phyloP scores from a whole-genome alignment of 2,888 invertebrate species.

The Drosophila meridiana region DNA sequence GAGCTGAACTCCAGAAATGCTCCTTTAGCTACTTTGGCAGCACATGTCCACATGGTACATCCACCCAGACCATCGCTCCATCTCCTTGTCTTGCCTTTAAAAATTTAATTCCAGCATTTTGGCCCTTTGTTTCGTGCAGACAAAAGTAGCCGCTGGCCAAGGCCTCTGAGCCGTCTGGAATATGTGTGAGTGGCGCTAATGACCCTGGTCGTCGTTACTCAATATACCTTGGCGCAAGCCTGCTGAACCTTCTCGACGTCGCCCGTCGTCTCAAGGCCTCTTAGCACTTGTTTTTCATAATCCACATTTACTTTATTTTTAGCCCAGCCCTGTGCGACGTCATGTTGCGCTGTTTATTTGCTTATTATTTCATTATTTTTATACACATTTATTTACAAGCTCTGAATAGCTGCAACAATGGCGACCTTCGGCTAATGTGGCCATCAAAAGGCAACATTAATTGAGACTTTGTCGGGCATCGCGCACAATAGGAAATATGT shows the following conservation, averaged over 20 bases:
- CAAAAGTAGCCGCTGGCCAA: constrained; percentile 22
- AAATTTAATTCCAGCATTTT: constrained; percentile 31
- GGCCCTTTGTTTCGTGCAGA: constrained; percentile 21
- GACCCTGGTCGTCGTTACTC: constrained; percentile 47
- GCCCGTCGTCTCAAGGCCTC: constrained; percentile 53
- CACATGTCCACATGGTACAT: not conserved
- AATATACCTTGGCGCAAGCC: constrained; percentile 13
- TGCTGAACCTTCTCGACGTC: constrained; percentile 31
- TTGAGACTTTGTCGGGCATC: constrained; percentile 58
- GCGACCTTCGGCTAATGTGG: constrained; percentile 43
- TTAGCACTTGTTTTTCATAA: constrained; percentile 53
- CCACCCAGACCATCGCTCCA: not conserved
- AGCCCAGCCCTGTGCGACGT: constrained; percentile 45
- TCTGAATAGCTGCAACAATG: constrained; percentile 35
- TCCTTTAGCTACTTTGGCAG: constrained; percentile 9
- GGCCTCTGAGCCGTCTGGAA: constrained; percentile 29
- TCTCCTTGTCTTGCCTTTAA: constrained; percentile 32
- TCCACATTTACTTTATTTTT: constrained; percentile 47
- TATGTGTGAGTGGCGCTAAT: constrained; percentile 43
- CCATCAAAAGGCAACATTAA: constrained; percentile 69
- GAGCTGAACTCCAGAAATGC: constrained; percentile 4
- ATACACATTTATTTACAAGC: not conserved
- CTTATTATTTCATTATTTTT: constrained; percentile 13
- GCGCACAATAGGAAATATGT: constrained; percentile 33
- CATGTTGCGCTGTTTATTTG: constrained; percentile 45